Conservation (phyloP, 2,888 invertebrate species). For the Andrena camellia region DNA sequence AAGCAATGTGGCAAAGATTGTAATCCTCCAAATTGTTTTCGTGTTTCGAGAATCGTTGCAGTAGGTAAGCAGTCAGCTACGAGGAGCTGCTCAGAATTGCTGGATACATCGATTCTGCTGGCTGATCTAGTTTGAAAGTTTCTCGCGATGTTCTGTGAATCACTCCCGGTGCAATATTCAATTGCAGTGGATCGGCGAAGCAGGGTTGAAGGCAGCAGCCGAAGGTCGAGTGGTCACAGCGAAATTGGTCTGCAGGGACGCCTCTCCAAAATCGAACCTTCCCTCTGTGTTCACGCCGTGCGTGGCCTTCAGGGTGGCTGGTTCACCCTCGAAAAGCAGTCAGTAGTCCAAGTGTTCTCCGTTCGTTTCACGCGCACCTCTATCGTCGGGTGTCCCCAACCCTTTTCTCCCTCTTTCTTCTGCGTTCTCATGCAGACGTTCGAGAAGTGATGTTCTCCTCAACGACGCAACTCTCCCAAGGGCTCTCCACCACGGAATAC, state of each 20-base stretch:
- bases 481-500: slow-evolving; percentile 91
- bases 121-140: too few species aligned
- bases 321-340: slow-evolving; percentile 91
- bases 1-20: background rate
- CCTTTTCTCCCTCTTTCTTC: background rate
- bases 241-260: slow-evolving; percentile 92
- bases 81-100: too few species aligned
- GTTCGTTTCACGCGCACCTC: background rate
- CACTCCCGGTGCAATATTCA: background rate
- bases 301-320: slow-evolving; percentile 94
- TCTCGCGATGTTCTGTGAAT: too few species aligned
- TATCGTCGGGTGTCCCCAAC: background rate
- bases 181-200: slow-evolving; percentile 93
- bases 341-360: slow-evolving; percentile 78
- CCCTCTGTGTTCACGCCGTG: slow-evolving; percentile 92
- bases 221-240: slow-evolving; percentile 93
- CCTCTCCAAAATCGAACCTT: slow-evolving; percentile 85
- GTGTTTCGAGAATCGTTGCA: background rate
- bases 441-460: slow-evolving; percentile 92
- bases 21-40: background rate
- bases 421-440: slow-evolving; percentile 87
- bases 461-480: slow-evolving; percentile 86
- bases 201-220: slow-evolving; percentile 91
- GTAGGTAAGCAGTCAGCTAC: background rate
- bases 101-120: too few species aligned